Conservation (phyloP, 2,113 vertebrate genomes). For the Hypocryptadius cinnamomeus region DNA sequence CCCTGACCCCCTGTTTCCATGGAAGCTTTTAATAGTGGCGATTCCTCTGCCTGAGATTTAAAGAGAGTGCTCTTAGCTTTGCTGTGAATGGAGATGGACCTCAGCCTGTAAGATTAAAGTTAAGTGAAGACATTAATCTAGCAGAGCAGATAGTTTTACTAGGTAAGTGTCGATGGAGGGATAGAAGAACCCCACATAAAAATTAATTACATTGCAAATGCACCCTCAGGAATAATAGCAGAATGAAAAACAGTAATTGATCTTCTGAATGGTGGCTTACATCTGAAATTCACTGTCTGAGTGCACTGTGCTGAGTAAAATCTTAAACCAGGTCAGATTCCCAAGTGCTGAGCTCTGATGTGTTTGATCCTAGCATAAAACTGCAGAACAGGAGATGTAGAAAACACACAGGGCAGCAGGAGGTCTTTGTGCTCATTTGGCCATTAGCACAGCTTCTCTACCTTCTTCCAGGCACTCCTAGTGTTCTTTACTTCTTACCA, state of each 20-base stretch:
- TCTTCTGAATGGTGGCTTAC: background rate
- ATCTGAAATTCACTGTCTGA: background rate
- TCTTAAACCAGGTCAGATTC: constrained; percentile 24
- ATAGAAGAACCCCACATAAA: constrained; percentile 12
- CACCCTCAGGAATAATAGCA: constrained; percentile 7
- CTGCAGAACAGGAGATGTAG: background rate
- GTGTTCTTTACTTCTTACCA: background rate
- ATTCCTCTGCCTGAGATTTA: background rate
- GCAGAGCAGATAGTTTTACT: background rate
- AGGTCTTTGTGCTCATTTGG: background rate
- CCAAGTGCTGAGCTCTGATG: background rate
- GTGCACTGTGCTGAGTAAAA: background rate
- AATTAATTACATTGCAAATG: constrained; percentile 45
- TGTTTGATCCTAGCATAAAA: background rate
- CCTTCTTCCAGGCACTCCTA: background rate
- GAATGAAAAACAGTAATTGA: constrained; percentile 18
- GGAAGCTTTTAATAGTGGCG: background rate
- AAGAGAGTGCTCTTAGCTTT: background rate
- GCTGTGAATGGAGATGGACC: background rate
- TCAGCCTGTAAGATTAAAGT: background rate
- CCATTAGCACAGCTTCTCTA: background rate
- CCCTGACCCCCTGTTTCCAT: background rate
- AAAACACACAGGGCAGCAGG: background rate
- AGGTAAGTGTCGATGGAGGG: background rate
- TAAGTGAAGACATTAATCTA: constrained; percentile 10